Percentiles rank a stretch among this genome's conserved stretches.
phyloP scores from a whole-genome alignment of 2,797 vertebrate genomes.

The Okamejei kenojei region DNA sequence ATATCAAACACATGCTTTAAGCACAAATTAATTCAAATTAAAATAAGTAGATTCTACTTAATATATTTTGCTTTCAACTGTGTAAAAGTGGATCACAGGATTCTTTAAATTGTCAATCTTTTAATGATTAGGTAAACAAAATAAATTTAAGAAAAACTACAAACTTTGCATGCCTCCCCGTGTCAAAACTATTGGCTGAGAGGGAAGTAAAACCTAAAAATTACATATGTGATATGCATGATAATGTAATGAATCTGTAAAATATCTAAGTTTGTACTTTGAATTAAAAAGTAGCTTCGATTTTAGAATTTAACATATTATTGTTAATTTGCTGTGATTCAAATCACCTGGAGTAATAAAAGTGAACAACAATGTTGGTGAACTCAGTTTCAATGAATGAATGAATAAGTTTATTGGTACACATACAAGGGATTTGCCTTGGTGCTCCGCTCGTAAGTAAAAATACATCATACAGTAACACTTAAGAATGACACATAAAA shows the following conservation, averaged over 20 bases:
- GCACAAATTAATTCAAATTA: background rate
- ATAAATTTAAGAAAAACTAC: background rate
- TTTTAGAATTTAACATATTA: background rate
- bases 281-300: background rate
- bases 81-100: background rate
- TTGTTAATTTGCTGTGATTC: background rate
- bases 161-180: background rate
- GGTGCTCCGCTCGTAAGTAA: no score
- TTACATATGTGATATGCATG: background rate
- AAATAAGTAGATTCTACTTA: background rate
- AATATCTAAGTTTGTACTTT: background rate
- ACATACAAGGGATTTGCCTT: no score
- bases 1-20: background rate
- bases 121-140: background rate
- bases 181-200: background rate
- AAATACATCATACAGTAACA: no score
- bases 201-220: background rate
- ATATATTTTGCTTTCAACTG: background rate
- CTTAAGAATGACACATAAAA: no score
- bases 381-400: background rate
- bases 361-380: background rate
- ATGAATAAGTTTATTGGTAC: no score
- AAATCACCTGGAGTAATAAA: background rate
- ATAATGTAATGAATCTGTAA: background rate
- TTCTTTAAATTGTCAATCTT: conserved; percentile 8